Conservation (phyloP, 2,113 vertebrate genomes). For the Pseudorhombus dupliciocellatus region DNA sequence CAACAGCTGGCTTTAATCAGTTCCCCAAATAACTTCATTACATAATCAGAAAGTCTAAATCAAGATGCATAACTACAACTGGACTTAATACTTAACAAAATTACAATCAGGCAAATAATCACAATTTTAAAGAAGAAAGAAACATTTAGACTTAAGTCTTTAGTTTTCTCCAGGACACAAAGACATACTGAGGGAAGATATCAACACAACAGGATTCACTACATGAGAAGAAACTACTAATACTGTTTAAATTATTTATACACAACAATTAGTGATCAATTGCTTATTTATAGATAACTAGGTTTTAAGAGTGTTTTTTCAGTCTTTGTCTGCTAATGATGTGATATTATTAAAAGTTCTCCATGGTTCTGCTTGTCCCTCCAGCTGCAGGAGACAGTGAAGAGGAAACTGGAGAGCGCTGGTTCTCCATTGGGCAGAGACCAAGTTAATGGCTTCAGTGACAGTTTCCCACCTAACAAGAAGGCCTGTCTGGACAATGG, state of each 20-base stretch:
- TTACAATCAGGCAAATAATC: no score
- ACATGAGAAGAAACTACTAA: no score
- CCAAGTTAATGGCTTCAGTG: conserved; percentile 89
- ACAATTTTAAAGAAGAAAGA: no score
- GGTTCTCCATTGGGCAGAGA: conserved; percentile 89
- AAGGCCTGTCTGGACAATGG: conserved; percentile 88
- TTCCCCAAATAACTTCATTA: background rate
- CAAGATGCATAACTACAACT: background rate
- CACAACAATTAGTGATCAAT: no score
- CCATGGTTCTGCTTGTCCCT: conserved; percentile 1
- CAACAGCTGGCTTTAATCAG: conserved; percentile 20
- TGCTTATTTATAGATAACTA: no score
- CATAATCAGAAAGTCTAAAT: background rate
- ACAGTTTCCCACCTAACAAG: conserved; percentile 88
- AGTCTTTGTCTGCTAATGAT: background rate
- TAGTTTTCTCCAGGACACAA: no score
- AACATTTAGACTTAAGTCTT: no score
- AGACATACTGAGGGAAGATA: no score
- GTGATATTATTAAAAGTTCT: background rate
- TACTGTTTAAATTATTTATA: no score
- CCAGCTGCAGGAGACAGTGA: conserved; percentile 88
- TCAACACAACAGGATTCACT: no score
- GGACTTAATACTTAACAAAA: background rate
- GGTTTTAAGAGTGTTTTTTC: no score
- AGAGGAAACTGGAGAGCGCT: conserved; percentile 90